Evolutionary conservation across 2,888 invertebrate genomes (phyloP).

Genomic region (Limnephilus auricula): DNA sequence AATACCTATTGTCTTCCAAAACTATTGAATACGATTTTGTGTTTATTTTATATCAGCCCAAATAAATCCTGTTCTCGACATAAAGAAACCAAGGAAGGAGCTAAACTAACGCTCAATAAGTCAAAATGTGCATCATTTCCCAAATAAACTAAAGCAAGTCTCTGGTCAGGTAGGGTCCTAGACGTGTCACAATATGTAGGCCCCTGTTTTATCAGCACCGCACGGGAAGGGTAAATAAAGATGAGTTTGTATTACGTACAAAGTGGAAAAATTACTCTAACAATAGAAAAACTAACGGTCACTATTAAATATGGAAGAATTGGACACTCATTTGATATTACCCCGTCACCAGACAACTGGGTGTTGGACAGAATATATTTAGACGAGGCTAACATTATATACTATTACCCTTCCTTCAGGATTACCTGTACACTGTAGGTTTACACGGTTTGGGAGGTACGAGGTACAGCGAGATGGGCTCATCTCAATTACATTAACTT

Average conservation of each 20-base stretch:
- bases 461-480: neutral
- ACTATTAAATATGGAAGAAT: slow-evolving; percentile 42
- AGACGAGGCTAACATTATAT: slow-evolving; percentile 41
- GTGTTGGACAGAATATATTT: slow-evolving; percentile 19
- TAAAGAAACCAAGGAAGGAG: neutral
- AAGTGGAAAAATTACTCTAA: slow-evolving; percentile 10
- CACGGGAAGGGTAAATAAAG: neutral
- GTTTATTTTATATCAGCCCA: neutral
- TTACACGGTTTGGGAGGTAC: slow-evolving; percentile 10
- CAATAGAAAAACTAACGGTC: neutral
- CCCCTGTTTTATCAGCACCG: too few relatives aligned
- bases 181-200: neutral
- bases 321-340: slow-evolving; percentile 41
- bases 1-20: too few relatives aligned
- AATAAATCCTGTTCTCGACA: neutral
- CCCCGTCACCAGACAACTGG: slow-evolving; percentile 17
- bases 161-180: neutral
- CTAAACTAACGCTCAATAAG: neutral
- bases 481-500: neutral
- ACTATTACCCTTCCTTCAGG: slow-evolving; percentile 54
- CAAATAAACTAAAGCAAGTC: neutral
- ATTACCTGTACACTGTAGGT: slow-evolving; percentile 44
- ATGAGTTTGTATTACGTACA: neutral
- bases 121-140: too few relatives aligned
- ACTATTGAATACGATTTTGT: neutral